Base-by-base conservation (phyloP, 2,113 vertebrate species). In the Bubo blakistoni region DNA sequence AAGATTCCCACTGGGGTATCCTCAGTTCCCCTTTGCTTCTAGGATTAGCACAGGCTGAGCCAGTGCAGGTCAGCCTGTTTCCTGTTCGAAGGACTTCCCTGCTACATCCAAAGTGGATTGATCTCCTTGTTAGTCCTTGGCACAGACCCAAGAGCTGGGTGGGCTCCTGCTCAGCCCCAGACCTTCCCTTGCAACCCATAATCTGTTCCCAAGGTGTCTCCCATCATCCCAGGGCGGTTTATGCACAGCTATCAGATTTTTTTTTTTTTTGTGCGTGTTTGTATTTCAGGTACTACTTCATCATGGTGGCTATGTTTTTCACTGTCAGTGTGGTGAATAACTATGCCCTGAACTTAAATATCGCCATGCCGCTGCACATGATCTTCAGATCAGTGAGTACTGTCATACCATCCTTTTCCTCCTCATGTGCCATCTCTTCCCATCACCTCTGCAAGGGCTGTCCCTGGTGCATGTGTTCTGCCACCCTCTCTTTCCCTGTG, bases 271-370 rank as follows among this genome's bases (percentile, higher is more conserved):
- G 32, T 72, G 21, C 65, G 13, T 83, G n/a, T 52, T 61, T 96
- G 7, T 32, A 4, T 95, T 97, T 3, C 96, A 99, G 99, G 47
- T 99, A 99, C 87, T 99, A 99, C 27, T 94, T 98, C 34, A 92
- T 98, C 59, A 99, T 99, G 99, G 99, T 99, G 77, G 98, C 98
- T 70, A 99, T 99, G 99, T 99, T 99, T 98, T 99, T 99, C 98
- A 99, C 99, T 0, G 98, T 99, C 96, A 99, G 99, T 2, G 99
- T 99, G 94, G 98, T 99, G 90, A 99, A 99, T 98, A 99, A 99
- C 97, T 99, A 99, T 3, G 99, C 99, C 65, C 98, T 99, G 88
- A 99, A 99, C 91, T 98, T 99, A 92, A 99, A 99, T 95, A 99
- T 99, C 0, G 98, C 99, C 47, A 99, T 99, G 99, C 99, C 99